These are phyloP conservation scores for Pongo pygmaeus DNA, from an alignment of 2,113 vertebrate species.

Conservation along the genomic window DNA sequence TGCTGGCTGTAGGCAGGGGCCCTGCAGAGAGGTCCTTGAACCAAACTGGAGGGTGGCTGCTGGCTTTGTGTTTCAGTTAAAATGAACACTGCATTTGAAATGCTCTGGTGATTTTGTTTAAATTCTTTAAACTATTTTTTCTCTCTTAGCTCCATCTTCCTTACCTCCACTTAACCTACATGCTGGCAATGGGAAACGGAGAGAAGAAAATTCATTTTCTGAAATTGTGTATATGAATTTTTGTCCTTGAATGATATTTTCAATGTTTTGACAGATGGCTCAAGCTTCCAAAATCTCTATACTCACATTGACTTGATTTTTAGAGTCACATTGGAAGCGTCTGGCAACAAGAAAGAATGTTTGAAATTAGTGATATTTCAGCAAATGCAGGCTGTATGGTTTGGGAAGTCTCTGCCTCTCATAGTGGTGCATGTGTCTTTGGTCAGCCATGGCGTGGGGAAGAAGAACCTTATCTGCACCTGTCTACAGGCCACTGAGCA, in stretches of 20 bases:
- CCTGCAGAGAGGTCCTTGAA: not conserved
- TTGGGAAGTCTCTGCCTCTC: too few species aligned
- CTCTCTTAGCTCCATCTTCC: not conserved
- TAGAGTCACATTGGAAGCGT: not conserved
- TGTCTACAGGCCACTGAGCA: not conserved
- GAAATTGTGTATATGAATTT: not conserved
- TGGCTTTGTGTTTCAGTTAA: not conserved
- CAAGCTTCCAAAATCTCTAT: not conserved
- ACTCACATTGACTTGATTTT: not conserved
- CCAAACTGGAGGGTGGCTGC: fast-evolving
- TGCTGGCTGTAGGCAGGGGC: not conserved
- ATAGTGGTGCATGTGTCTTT: not conserved
- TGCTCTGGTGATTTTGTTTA: not conserved
- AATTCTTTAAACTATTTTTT: not conserved
- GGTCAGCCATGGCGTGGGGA: not conserved
- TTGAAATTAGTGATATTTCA: not conserved
- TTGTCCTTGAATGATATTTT: not conserved
- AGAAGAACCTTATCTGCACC: too few species aligned
- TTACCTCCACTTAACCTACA: not conserved
- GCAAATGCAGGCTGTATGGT: not conserved
- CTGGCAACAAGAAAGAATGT: not conserved
- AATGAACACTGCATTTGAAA: not conserved
- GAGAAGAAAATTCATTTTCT: not conserved
- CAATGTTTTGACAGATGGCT: not conserved
- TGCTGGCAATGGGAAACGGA: not conserved